Base-by-base conservation (phyloP, 92 coral and sea anemone species). In the Phenganax subtilis region DNA sequence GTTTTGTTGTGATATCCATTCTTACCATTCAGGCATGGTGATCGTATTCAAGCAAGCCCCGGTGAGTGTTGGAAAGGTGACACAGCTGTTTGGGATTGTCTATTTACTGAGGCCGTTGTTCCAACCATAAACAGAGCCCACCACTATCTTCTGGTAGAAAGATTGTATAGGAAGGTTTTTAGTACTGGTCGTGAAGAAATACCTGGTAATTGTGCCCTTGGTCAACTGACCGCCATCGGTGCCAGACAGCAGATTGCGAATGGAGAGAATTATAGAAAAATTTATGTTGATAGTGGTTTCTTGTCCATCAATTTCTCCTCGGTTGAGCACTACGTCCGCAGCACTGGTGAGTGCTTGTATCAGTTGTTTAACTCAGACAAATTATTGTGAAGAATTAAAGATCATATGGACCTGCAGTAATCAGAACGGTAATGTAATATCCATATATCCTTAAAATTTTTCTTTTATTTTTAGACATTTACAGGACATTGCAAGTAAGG, bases 21-120 rank as follows among this genome's bases (percentile, higher is more conserved):
- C 55, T 44, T 47, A 2, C 31, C 75, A 9, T 75, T 29, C 25
- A 96, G 99, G 65, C 99, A 96, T 87, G 99, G 99, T 11, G 99
- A 96, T 79, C 88, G 99, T 29, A 87, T 92, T 16, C 85, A 79
- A 81, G 96, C 91, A 55, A 57, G 74, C 3, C 73, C 89, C 16
- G 86, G 90, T 10, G 84, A 89, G 12, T 96, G 99, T 82, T 96
- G 99, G 99, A 82, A 83, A 54, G 75, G 77, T 58, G 99, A 96
- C 71, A 81, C 83, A 54, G 89, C 91, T 20, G 85, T 70, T 7
- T 96, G 99, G 99, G 99, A 96, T 80, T 96, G 99, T 73, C 81
- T 88, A 20, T 80, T 96, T 82, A 89, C 99, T 4, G 91, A 96
- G 11, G 92, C 93, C 70, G 90, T 91, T 16, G 77, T 89, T 0